Base-by-base conservation (phyloP, 92 coral and sea anemone genomes). In the Parazoanthus atlanticus region DNA sequence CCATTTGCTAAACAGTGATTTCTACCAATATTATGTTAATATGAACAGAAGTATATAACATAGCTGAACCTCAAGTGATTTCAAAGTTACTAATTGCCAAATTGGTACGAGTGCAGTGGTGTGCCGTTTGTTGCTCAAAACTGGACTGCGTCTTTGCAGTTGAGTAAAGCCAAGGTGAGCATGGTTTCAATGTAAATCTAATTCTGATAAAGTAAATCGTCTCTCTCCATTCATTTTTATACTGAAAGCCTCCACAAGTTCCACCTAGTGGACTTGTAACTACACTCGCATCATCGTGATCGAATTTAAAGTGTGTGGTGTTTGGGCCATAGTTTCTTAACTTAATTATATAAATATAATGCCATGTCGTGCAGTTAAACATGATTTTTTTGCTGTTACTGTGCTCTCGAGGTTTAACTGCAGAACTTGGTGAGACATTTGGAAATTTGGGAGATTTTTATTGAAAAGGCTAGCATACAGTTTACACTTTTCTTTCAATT, bases 21-120 rank as follows among this genome's bases (percentile, higher is more conserved):
- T 84, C 76, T 43, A 67, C 65, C 76, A 84, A 71, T 84, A 41
- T 70, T 70, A 84, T 84, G 78, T 71, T 84, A 71, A 43, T 46
- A 54, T 31, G 13, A 43, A 84, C 67, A 40, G 41, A 71, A 43
- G 78, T 84, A 69, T 84, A 69, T 82, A 82, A 66, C 54, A 43
- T 30, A 84, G 26, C 64, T 71, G 66, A 26, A 30, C 52, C 36
- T 43, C 67, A 41, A 71, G 21, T 28, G 76, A 84, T 29, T 19
- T 30, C 26, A 38, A n/a, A 65, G 29, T 21, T 21, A 49, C 2
- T 33, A 33, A 61, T 58, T 32, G 47, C 40, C 23, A 32, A 64
- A 41, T 28, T 46, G 61, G 41, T 79, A 29, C 32, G 38, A 28
- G 46, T 6, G 61, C 76, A 32, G 43, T 17, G 28, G 79, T 19